Base-by-base conservation (phyloP, 2,888 invertebrate genomes). In the Tupiocoris notatus region DNA sequence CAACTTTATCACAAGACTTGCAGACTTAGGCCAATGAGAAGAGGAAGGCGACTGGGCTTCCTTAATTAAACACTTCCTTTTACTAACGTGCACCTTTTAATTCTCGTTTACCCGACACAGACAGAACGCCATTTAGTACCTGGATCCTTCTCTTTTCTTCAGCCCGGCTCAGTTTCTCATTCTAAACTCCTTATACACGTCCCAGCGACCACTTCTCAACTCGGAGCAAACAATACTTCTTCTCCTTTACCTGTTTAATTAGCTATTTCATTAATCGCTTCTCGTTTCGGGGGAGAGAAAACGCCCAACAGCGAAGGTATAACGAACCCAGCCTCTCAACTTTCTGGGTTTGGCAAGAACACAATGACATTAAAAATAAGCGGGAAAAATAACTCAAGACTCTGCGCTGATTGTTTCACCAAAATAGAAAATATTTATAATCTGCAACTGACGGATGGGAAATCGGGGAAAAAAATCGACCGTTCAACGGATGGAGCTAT, bases 61-160 rank as follows among this genome's bases (percentile, higher is more conserved):
- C 57, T 67, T 67, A 67, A 67, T 67, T 67, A 67, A 67, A 67
- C 67, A 67, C 67, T 67, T 67, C 67, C 67, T 67, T 67, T n/a
- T 12, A 56, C 67, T 67, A 20, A 67, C 56, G 67, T 12, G 6
- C 21, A 57, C 67, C 67, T 67, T 67, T 67, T 66, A 66, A 66
- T 66, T 66, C 66, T 39, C 24, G 54, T 39, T 18, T 12, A 25
- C 39, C 54, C 66, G n/a, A 18, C 20, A 12, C 54, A 54, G 20
- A 67, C 18, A 22, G 22, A 67, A 57, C 39, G 57, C 56, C 54
- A 56, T 67, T 67, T 12, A 39, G 39, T 67, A 67, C 56, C 67
- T 57, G 22, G 67, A 67, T 67, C 67, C 67, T 39, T 56, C 20
- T 21, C 17, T 20, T 39, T 39, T 17, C 18, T 20, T 1, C 24